These are phyloP conservation scores for Triops longicaudatus DNA, from an alignment of 1,140 invertebrate genomes.

Conservation along the genomic window DNA sequence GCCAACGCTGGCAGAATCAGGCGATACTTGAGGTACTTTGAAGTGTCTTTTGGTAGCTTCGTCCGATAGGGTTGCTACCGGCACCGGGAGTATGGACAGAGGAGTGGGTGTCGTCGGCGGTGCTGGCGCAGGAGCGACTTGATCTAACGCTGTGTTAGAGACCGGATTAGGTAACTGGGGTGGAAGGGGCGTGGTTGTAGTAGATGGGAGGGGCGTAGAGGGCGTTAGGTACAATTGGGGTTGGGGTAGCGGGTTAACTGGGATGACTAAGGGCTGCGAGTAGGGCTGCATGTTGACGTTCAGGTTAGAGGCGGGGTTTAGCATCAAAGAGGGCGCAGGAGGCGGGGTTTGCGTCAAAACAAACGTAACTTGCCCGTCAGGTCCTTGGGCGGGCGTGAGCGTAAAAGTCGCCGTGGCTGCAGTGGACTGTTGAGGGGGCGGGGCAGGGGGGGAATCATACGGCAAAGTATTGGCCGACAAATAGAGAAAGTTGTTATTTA, in stretches of 20 bases:
- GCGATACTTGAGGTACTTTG: background rate
- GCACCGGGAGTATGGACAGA: background rate
- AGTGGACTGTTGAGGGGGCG: too few relatives aligned
- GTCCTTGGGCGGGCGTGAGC: background rate
- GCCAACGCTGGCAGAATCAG: background rate
- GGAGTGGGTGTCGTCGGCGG: background rate
- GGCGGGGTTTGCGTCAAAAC: background rate
- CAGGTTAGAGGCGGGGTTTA: constrained; percentile 17
- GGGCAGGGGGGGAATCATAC: background rate
- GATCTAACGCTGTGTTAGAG: background rate
- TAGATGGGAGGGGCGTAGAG: too few relatives aligned
- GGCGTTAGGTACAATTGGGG: constrained; percentile 15
- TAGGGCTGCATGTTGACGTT: constrained; percentile 16
- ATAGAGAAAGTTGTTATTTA: background rate
- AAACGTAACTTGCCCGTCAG: background rate
- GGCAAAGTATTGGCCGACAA: background rate
- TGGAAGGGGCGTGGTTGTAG: too few relatives aligned
- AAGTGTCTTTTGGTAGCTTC: too few relatives aligned
- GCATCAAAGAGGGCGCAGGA: background rate
- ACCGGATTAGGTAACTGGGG: background rate
- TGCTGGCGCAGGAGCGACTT: too few relatives aligned
- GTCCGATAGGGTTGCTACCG: background rate
- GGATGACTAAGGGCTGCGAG: constrained; percentile 1
- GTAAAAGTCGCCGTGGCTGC: background rate
- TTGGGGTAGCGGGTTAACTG: background rate